phyloP scores from a whole-genome alignment of 1,140 invertebrate genomes.

The Stegodyphus dumicola region DNA sequence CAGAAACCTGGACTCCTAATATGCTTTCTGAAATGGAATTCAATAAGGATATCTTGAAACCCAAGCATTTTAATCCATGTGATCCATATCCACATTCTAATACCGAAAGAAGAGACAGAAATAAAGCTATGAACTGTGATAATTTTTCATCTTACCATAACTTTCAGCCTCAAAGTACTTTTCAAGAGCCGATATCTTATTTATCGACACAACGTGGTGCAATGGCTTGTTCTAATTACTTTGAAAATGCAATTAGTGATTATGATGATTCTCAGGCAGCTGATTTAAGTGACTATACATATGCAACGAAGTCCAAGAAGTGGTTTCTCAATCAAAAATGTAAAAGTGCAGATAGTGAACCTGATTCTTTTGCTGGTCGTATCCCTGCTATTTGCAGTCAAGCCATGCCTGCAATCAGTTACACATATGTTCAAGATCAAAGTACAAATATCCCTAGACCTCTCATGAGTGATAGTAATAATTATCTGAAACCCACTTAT shows the following conservation, averaged over 20 bases:
- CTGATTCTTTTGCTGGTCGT: neutral
- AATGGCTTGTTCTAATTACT: slow-evolving; percentile 37
- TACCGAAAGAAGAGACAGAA: neutral
- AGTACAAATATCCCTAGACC: slow-evolving; percentile 22
- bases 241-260: slow-evolving; percentile 8
- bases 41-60: slow-evolving; percentile 24
- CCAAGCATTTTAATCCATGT: slow-evolving; percentile 13
- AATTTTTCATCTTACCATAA: slow-evolving; percentile 42
- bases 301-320: slow-evolving; percentile 30
- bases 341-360: slow-evolving; percentile 47
- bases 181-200: slow-evolving; percentile 13
- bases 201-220: slow-evolving; percentile 4
- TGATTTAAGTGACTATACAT: slow-evolving; percentile 14
- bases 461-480: slow-evolving; percentile 2
- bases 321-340: slow-evolving; percentile 52
- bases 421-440: slow-evolving; percentile 36
- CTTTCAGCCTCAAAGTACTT: neutral
- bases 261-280: slow-evolving; percentile 9
- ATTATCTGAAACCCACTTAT: slow-evolving; percentile 22
- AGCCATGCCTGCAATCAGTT: slow-evolving; percentile 14
- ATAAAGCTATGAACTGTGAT: slow-evolving; percentile 41
- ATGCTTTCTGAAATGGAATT: neutral
- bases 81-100: slow-evolving; percentile 33
- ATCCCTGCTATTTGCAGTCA: neutral
- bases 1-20: slow-evolving; percentile 1